Evolutionary conservation across 2,888 invertebrate genomes (phyloP).

Genomic region (Tholera decimalis): DNA sequence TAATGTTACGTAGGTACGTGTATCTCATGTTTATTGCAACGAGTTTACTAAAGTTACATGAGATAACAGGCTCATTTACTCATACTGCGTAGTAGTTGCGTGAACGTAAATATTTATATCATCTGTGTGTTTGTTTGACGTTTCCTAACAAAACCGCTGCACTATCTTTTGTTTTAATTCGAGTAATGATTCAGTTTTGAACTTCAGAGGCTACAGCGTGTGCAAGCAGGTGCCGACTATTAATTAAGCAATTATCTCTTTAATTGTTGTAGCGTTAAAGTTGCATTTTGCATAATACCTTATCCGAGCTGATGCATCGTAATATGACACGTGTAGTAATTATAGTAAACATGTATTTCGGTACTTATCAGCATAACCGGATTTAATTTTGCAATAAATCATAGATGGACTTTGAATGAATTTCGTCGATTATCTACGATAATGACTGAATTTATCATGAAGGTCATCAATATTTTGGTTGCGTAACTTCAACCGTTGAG

Average conservation of each 20-base stretch:
- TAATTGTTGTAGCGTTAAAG: slow-evolving; percentile 19
- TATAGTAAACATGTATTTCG: slow-evolving; percentile 18
- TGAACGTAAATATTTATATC: slow-evolving; percentile 42
- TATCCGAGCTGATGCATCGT: slow-evolving; percentile 23
- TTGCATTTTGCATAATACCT: not conserved
- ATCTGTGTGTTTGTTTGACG: slow-evolving; percentile 28
- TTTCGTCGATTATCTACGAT: not conserved
- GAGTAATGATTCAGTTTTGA: slow-evolving; percentile 23
- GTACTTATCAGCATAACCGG: slow-evolving; percentile 14
- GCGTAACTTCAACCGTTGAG: not conserved
- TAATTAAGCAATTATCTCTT: slow-evolving; percentile 32
- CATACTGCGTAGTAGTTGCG: slow-evolving; percentile 40
- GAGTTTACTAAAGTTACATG: slow-evolving; percentile 21
- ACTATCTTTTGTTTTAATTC: slow-evolving; percentile 38
- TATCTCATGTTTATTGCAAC: slow-evolving; percentile 16
- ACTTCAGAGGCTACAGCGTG: not conserved
- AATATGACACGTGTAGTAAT: slow-evolving; percentile 6
- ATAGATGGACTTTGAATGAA: not conserved
- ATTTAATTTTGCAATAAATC: slow-evolving; percentile 18
- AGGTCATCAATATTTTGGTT: not conserved
- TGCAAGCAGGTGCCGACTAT: slow-evolving; percentile 23
- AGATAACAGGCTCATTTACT: slow-evolving; percentile 35
- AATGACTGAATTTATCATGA: not conserved
- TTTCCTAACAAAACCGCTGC: slow-evolving; percentile 23
- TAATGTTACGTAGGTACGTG: too few species aligned